Conservation (phyloP, 1,140 invertebrate species). For the Drosophila teissieri region DNA sequence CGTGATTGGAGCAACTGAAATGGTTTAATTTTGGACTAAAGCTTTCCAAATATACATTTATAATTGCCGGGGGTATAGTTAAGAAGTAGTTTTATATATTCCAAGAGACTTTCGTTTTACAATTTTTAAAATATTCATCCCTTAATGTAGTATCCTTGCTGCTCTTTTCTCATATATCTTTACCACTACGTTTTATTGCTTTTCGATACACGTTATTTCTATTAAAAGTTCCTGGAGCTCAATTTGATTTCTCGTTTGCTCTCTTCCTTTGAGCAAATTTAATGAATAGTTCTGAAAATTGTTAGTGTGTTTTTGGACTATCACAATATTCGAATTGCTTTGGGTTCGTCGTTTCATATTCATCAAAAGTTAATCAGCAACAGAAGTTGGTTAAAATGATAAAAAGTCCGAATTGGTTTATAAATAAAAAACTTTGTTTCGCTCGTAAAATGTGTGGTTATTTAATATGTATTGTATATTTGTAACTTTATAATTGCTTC, state of each 20-base stretch:
- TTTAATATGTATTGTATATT: constrained; percentile 61
- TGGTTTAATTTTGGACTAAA: constrained; percentile 60
- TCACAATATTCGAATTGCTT: constrained; percentile 81
- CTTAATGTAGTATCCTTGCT: not conserved
- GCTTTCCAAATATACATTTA: constrained; percentile 56
- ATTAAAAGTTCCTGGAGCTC: constrained; percentile 70
- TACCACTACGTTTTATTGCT: constrained; percentile 84
- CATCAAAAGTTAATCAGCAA: constrained; percentile 41
- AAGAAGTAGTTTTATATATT: constrained; percentile 13
- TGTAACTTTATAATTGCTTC: constrained; percentile 68
- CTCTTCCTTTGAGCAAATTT: constrained; percentile 66
- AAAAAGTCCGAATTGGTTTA: constrained; percentile 20
- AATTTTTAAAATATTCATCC: constrained; percentile 37
- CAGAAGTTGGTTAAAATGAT: constrained; percentile 31
- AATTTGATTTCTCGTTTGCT: constrained; percentile 44
- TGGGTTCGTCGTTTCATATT: constrained; percentile 44
- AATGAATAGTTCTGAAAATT: constrained; percentile 53
- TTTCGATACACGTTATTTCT: constrained; percentile 82
- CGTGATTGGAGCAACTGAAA: constrained; percentile 60
- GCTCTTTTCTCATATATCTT: constrained; percentile 48
- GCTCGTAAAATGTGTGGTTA: constrained; percentile 42
- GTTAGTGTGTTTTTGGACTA: constrained; percentile 64
- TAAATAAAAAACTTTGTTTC: constrained; percentile 53
- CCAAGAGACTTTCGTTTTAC: constrained; percentile 19
- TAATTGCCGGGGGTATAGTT: constrained; percentile 1